Percentiles rank a stretch among this genome's conserved stretches.
Conservation (phyloP, 2,113 vertebrate species). For the Castor canadensis region DNA sequence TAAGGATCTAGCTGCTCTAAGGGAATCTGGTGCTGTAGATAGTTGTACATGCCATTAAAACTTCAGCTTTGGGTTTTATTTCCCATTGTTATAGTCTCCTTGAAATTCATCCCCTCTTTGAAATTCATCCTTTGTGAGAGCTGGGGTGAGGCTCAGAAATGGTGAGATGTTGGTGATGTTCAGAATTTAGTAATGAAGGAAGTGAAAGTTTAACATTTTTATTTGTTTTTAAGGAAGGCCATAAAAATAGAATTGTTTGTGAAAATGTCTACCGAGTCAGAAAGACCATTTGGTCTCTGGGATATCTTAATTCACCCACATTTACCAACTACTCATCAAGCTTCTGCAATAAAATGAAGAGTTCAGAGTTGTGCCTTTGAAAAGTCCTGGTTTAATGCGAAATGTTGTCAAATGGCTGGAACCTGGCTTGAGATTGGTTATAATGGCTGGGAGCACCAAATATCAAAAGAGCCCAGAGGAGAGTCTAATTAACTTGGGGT, state of each 20-base stretch:
- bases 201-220: background rate
- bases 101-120: background rate
- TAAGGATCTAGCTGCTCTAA: background rate
- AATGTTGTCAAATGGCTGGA: background rate
- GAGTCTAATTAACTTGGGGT: background rate
- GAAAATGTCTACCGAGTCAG: background rate
- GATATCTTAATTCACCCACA: background rate
- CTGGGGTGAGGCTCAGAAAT: background rate
- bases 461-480: background rate
- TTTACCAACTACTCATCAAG: background rate
- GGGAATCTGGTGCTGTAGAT: background rate
- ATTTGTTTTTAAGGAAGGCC: background rate
- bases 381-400: background rate
- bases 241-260: slow-evolving; percentile 29
- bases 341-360: background rate
- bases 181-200: slow-evolving; percentile 16
- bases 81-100: background rate
- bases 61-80: background rate
- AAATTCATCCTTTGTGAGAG: background rate
- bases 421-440: background rate
- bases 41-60: background rate
- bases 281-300: background rate
- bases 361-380: background rate
- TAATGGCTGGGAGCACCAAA: background rate
- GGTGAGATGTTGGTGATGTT: background rate